phyloP scores from a whole-genome alignment of 2,888 invertebrate genomes.

The Athrips mouffetella region DNA sequence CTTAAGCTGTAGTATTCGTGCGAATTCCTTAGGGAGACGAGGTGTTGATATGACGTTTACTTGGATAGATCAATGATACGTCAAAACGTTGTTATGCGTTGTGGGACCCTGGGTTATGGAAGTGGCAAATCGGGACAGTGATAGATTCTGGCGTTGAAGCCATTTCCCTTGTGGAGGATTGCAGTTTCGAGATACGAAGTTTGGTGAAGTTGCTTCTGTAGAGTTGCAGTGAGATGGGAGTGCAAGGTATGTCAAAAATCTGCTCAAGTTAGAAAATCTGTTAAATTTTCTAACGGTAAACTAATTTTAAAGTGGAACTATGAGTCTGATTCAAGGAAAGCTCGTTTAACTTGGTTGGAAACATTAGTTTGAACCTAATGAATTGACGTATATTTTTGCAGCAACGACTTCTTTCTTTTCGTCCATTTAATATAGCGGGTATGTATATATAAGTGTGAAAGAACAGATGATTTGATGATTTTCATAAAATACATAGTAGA shows the following conservation, averaged over 20 bases:
- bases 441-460: no score
- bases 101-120: constrained; percentile 46
- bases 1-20: constrained; percentile 43
- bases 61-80: constrained; percentile 72
- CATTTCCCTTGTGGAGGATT: constrained; percentile 12
- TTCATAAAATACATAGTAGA: not conserved
- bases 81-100: constrained; percentile 71
- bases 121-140: constrained; percentile 48
- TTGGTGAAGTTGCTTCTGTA: no score
- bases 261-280: no score
- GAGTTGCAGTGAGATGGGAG: not conserved
- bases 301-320: no score
- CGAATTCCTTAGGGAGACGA: constrained; percentile 47
- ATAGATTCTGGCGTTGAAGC: constrained; percentile 50
- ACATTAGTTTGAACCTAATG: no score
- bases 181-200: constrained; percentile 12
- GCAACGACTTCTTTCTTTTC: no score
- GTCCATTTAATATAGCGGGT: no score
- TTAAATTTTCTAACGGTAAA: no score
- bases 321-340: no score
- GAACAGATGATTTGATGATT: not conserved
- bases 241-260: not conserved
- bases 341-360: no score
- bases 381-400: no score
- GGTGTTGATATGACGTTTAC: constrained; percentile 66